These are phyloP conservation scores for Neopelma chrysocephalum DNA, from an alignment of 2,797 vertebrate species.

Conservation along the genomic window DNA sequence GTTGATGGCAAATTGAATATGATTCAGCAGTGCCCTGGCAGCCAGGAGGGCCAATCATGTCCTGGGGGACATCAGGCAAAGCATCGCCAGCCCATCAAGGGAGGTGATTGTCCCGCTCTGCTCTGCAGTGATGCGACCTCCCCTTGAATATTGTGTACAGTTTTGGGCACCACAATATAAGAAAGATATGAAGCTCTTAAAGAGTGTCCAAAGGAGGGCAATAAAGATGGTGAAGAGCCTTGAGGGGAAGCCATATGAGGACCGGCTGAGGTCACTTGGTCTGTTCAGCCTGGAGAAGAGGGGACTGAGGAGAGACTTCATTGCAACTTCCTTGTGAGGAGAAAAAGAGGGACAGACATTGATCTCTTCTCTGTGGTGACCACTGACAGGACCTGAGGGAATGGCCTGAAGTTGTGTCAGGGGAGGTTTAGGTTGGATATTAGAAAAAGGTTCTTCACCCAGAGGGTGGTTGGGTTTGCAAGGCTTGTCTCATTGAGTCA, in stretches of 20 bases:
- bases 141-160: not conserved
- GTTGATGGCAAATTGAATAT: not conserved
- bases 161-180: not conserved
- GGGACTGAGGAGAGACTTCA: not conserved
- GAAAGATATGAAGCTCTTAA: not conserved
- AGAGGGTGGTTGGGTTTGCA: not conserved
- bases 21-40: not conserved
- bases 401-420: not conserved
- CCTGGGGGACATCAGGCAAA: not conserved
- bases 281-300: not conserved
- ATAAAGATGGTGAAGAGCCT: not conserved
- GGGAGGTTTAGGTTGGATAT: not conserved
- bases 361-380: not conserved
- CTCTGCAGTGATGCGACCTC: not conserved
- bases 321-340: not conserved
- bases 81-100: accelerated
- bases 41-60: not conserved
- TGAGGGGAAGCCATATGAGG: not conserved
- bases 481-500: not conserved
- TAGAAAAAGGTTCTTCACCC: not conserved
- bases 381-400: not conserved
- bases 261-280: not conserved
- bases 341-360: not conserved
- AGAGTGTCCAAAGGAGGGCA: not conserved
- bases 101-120: not conserved